phyloP scores from a whole-genome alignment of 2,797 vertebrate genomes.

The Tapera naevia region DNA sequence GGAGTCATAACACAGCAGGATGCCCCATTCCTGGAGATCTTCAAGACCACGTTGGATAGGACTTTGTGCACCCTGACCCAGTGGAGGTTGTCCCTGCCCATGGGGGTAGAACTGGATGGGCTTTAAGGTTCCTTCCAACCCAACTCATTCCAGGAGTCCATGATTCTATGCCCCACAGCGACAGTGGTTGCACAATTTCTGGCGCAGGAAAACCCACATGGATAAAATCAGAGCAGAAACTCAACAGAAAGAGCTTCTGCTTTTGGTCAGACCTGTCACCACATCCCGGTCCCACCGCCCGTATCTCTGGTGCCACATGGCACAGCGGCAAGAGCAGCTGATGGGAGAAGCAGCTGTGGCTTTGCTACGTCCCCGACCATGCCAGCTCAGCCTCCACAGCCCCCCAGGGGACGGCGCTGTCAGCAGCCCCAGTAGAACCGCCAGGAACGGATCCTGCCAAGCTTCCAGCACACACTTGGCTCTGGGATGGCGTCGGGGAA shows the following conservation, averaged over 20 bases:
- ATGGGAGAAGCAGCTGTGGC: not conserved
- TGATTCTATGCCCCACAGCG: too few species aligned
- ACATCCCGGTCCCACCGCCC: not conserved
- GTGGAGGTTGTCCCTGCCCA: too few species aligned
- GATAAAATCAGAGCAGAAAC: not conserved
- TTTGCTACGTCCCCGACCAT: not conserved
- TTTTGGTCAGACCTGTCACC: slow-evolving; percentile 14
- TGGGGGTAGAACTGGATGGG: too few species aligned
- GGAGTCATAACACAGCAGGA: not conserved
- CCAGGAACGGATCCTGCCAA: not conserved
- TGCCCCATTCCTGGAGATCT: too few species aligned
- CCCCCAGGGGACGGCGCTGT: not conserved
- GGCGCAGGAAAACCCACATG: not conserved
- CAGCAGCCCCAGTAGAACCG: not conserved
- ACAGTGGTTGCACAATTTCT: not conserved
- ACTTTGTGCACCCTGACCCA: too few species aligned
- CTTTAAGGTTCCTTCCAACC: too few species aligned
- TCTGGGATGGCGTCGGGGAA: accelerated
- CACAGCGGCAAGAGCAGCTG: not conserved
- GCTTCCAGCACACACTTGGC: not conserved
- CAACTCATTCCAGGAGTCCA: too few species aligned
- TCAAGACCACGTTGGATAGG: too few species aligned
- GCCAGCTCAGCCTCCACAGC: not conserved
- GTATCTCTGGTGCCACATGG: not conserved
- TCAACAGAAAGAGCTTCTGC: not conserved